Base-by-base conservation (phyloP, 2,797 vertebrate genomes). In the Leptodactylus fallax region DNA sequence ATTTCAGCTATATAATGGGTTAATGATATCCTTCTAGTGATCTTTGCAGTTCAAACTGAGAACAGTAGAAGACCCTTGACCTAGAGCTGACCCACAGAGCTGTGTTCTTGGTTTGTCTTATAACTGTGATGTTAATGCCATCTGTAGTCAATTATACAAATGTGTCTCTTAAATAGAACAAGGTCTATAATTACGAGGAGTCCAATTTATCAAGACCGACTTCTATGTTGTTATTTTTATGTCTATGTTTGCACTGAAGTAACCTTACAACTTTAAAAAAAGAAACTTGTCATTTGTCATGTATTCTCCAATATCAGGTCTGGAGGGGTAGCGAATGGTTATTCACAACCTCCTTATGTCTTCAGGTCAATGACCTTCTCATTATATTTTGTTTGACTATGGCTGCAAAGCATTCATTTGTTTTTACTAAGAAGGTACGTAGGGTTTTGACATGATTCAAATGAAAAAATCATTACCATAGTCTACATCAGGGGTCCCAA, bases 11-110 rank as follows among this genome's bases (percentile, higher is more conserved):
- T 79, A 21, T 60, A 61, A 80, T 23, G 58, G 65, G 81, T 83
- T 83, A 83, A 83, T 53, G 16, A 27, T 83, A 25, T 85, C 14
- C 71, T 85, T 60, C 71, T n/a, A n/a, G 67, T 56, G 82, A 84
- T 84, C 53, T 72, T 53, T 58, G 9, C 25, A 60, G 69, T 58
- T 84, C 25, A 72, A 60, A 47, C 69, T 77, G n/a, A 55, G 76
- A 85, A 65, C 84, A 85, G 74, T 79, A 65, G 76, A 79, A 79
- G 76, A 79, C 45, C 71, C 47, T 55, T 79, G 84, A 63, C 84
- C 71, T 85, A 11, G 49, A 36, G 47, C 51, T 85, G 76, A 85
- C 84, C 74, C 67, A 11, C 14, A 6, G 74, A 53, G 47, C 60
- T 67, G 58, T 69, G 60, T 79, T 85, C 45, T 85, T 78, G 60